Base-by-base conservation (phyloP, 2,888 invertebrate species). In the Drosophila greeni region DNA sequence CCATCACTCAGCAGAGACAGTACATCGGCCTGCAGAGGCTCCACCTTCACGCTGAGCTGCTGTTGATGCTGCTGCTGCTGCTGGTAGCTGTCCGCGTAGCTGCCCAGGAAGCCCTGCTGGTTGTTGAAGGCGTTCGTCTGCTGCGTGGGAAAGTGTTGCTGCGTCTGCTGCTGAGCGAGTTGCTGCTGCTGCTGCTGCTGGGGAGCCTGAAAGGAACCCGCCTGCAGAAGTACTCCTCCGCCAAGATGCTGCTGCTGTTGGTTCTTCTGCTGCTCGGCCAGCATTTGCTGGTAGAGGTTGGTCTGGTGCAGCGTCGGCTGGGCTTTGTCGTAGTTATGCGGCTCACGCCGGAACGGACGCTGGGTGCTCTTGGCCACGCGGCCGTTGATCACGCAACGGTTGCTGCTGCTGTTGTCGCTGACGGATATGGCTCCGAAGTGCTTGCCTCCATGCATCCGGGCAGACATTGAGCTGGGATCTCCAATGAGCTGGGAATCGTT, bases 261-360 rank as follows among this genome's bases (percentile, higher is more conserved):
- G 55, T 82, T 85, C 64, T 84, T 86, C 26, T 87, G 85, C 52
- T 88, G 86, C 69, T 89, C 89, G 9, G 88, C 88, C 53, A 89
- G 60, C 86, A 89, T 87, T 80, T 89, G 89, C 62, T 89, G 89
- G 73, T 89, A 89, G n/a, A 89, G 82, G n/a, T 78, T 86, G 2
- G 89, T 89, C 82, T 89, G 89, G 64, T 89, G 89, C 61, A 86
- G 45, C n/a, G 89, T 89, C 20, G 89, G 89, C 72, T 88, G 88
- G 16, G 88, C 87, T 80, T 88, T 89, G 68, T 89, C 89, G 59
- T 89, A 89, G 64, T 89, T 89, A 60, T 89, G 89, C n/a, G 88
- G 88, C 73, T 89, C 89, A 7, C 89, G 86, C 31, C 87, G 85
- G 57, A 76, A 83, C 0, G 85, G 85, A 39, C 88, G 76, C 59